Base-by-base conservation (phyloP, 2,113 vertebrate genomes). In the Aphelocoma coerulescens region DNA sequence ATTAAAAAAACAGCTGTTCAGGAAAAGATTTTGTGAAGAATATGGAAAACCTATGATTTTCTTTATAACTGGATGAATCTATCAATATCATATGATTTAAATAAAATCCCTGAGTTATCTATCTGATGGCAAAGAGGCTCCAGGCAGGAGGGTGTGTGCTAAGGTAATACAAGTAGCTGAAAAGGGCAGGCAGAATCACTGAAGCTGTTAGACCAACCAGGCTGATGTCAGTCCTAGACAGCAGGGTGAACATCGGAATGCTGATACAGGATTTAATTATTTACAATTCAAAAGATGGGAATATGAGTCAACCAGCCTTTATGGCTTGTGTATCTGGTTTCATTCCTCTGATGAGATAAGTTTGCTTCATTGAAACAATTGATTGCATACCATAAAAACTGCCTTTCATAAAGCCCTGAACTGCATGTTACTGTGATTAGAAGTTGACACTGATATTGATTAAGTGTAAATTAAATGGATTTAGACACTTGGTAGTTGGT, bases 381-480 rank as follows among this genome's bases (percentile, higher is more conserved):
- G 54, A 83, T 88, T 93, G 57, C 23, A 48, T 69, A 54, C 21
- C 59, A 67, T 4, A 88, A 48, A 83, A 85, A 73, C 43, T 76
- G 67, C 13, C 67, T 93, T 83, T 91, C 2, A 0, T 80, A 88
- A 86, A 88, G 43, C 43, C 66, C 39, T 73, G 37, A 76, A 66
- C 17, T 87, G 48, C 21, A 28, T 67, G 6, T 52, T 59, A 67
- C 15, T 89, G 69, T 65, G 57, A 91, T 82, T 62, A 58, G 58
- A 90, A 95, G 61, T 79, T 61, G 82, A n/a, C 11, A 4, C 30
- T 88, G 41, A 85, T 93, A 77, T 7, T 79, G 75, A 79, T 95
- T 73, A 94, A 91, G 35, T 33, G 51, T 39, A 88, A 94, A 86
- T 81, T 91, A 92, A 93, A 94, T 77, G 26, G 16, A 81, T 80